Evolutionary conservation across 2,888 invertebrate genomes (phyloP).

Genomic region (Cryptophagus acutangulus): DNA sequence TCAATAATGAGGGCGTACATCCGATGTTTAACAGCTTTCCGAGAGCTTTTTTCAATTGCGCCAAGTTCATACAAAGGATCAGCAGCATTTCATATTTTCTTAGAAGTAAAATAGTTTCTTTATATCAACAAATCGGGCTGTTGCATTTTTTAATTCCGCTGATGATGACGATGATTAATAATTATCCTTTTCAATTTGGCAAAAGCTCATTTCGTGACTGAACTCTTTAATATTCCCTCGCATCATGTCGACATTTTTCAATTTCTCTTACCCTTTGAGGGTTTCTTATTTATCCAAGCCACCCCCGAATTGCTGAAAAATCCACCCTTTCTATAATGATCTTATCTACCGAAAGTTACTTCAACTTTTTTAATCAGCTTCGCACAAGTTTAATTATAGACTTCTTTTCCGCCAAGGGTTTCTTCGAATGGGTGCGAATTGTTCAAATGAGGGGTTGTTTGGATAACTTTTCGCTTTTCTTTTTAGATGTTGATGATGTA

Average conservation of each 20-base stretch:
- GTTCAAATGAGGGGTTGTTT: background rate
- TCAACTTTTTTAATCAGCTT: slow-evolving; percentile 41
- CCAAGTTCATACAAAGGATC: no score
- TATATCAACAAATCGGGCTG: slow-evolving; percentile 6
- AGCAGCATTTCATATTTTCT: no score
- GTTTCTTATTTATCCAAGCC: slow-evolving; percentile 37
- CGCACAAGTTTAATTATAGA: slow-evolving; percentile 40
- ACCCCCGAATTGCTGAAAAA: slow-evolving; percentile 11
- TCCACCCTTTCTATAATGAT: slow-evolving; percentile 33
- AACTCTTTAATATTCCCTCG: slow-evolving; percentile 34
- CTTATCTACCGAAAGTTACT: slow-evolving; percentile 38
- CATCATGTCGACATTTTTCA: slow-evolving; percentile 35
- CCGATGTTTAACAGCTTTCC: slow-evolving; percentile 28
- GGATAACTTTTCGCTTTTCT: background rate
- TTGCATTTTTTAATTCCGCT: slow-evolving; percentile 9
- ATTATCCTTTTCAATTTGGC: slow-evolving; percentile 35
- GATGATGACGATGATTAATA: no score
- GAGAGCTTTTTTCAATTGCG: no score
- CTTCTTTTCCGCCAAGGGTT: background rate
- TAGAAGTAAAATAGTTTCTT: no score
- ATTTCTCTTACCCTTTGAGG: slow-evolving; percentile 32
- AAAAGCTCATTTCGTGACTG: slow-evolving; percentile 34
- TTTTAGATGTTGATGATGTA: background rate
- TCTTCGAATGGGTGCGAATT: background rate
- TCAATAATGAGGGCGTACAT: slow-evolving; percentile 33